These are phyloP conservation scores for Raja brachyura DNA, from an alignment of 2,113 vertebrate genomes.

Conservation along the genomic window DNA sequence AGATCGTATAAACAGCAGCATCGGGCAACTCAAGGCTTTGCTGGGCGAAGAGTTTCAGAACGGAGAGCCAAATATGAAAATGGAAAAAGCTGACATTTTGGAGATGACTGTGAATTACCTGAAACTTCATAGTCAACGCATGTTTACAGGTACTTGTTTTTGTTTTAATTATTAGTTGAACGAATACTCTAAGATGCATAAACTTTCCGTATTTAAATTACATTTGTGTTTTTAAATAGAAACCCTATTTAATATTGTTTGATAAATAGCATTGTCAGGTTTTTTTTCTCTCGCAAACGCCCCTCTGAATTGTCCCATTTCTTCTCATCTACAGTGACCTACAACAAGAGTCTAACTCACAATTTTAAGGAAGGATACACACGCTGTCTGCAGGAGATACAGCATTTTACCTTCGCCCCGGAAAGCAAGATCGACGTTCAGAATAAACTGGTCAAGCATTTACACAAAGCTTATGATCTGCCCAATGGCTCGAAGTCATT, in stretches of 20 bases:
- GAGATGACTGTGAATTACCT: slow-evolving; percentile 58
- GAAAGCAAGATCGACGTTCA: slow-evolving; percentile 48
- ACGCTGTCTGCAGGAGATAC: slow-evolving; percentile 56
- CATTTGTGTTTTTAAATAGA: too few species aligned
- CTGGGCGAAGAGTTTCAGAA: slow-evolving; percentile 55
- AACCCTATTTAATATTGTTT: background rate
- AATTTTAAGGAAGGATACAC: slow-evolving; percentile 57
- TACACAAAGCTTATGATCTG: slow-evolving; percentile 47
- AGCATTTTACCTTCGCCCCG: slow-evolving; percentile 54
- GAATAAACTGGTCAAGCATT: slow-evolving; percentile 52
- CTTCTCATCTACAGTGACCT: slow-evolving; percentile 42
- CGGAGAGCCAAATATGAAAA: slow-evolving; percentile 53
- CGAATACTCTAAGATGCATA: too few species aligned
- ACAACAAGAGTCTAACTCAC: slow-evolving; percentile 43
- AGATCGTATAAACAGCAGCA: slow-evolving; percentile 77
- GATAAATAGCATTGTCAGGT: background rate
- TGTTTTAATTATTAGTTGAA: background rate
- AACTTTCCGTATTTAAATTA: too few species aligned
- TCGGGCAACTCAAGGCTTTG: slow-evolving; percentile 66
- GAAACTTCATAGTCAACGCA: slow-evolving; percentile 51
- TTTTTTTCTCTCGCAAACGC: too few species aligned
- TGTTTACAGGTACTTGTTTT: slow-evolving; percentile 45
- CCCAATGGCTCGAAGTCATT: slow-evolving; percentile 6
- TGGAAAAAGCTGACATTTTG: slow-evolving; percentile 60
- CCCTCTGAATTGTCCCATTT: background rate